These are phyloP conservation scores for Lithophane ornitopus DNA, from an alignment of 2,888 invertebrate genomes.

Conservation along the genomic window DNA sequence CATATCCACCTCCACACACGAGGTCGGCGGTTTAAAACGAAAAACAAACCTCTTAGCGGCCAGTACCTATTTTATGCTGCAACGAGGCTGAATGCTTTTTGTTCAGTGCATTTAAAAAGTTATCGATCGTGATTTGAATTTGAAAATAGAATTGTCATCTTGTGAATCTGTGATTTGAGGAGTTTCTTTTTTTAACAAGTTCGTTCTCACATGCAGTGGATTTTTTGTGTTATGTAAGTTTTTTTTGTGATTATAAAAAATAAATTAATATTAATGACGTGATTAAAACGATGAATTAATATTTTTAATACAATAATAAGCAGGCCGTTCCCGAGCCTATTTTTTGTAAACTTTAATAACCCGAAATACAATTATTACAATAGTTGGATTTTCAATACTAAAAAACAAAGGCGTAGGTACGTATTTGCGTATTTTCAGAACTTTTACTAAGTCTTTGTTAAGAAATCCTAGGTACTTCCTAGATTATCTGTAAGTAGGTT, in stretches of 20 bases:
- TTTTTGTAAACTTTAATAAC: neutral
- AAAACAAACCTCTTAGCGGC: slow-evolving; percentile 71
- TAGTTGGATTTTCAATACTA: neutral
- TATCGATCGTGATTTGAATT: slow-evolving; percentile 49
- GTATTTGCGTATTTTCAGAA: neutral
- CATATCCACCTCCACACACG: slow-evolving; percentile 71
- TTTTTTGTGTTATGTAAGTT: slow-evolving; percentile 47
- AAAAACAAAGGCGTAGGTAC: neutral
- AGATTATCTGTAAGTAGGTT: too few relatives aligned
- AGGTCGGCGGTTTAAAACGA: slow-evolving; percentile 76
- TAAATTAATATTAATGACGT: slow-evolving; percentile 6
- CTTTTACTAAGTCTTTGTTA: neutral
- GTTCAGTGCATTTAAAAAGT: slow-evolving; percentile 61
- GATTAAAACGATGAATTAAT: neutral
- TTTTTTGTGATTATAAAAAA: slow-evolving; percentile 1
- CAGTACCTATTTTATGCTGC: slow-evolving; percentile 75
- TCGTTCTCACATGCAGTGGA: slow-evolving; percentile 55
- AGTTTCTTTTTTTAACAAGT: slow-evolving; percentile 49
- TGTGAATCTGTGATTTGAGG: slow-evolving; percentile 56
- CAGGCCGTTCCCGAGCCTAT: neutral
- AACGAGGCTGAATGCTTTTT: slow-evolving; percentile 61
- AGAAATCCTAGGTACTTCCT: too few relatives aligned
- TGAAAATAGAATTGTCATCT: slow-evolving; percentile 51
- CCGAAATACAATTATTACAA: neutral
- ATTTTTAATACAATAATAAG: neutral